Base-by-base conservation (phyloP, 2,888 invertebrate species). In the Branchipolynoe longqiensis region DNA sequence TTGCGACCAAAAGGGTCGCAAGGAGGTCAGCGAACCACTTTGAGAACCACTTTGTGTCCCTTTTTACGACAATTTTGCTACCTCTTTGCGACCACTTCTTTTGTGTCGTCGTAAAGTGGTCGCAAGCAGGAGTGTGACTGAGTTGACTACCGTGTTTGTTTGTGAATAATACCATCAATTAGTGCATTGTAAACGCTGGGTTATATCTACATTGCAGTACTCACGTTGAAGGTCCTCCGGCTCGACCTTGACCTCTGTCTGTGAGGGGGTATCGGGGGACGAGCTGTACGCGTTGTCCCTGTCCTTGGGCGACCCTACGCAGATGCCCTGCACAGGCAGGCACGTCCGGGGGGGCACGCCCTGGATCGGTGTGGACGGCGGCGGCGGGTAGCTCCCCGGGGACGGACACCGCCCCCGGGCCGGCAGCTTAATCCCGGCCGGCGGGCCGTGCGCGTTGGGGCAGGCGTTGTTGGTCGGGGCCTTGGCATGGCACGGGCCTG, bases 301-400 rank as follows among this genome's bases (percentile, higher is more conserved):
- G 25, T 78, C 78, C 78, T 78, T 78, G 48, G 41, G 48, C 28
- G 48, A 41, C 1, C 54, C 28, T 48, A 78, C 48, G 41, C 48
- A 48, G 22, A 78, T 78, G 54, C 78, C 78, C 48, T 78, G 78
- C 14, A 48, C 25, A 28, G 78, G 78, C 78, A 78, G 78, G 33
- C 78, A 78, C 28, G 78, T 78, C 78, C 78, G 25, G 28, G 78
- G 78, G 8, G 78, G 78, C 48, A 78, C 78, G 25, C 78, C 78
- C 48, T 78, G 78, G 1, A 78, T 78, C 12, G 78, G 78, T 2
- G 78, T 78, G 22, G 78, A 78, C 4, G 78, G 78, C 31, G 78
- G 78, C 48, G 78, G 78, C 14, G 78, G 78, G 54, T 78, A 12
- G 54, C 78, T 78, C 28, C 78, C 78, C 41, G 78, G 78, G 18